These are phyloP conservation scores for Motacilla alba DNA, from an alignment of 2,113 vertebrate species.

Conservation along the genomic window DNA sequence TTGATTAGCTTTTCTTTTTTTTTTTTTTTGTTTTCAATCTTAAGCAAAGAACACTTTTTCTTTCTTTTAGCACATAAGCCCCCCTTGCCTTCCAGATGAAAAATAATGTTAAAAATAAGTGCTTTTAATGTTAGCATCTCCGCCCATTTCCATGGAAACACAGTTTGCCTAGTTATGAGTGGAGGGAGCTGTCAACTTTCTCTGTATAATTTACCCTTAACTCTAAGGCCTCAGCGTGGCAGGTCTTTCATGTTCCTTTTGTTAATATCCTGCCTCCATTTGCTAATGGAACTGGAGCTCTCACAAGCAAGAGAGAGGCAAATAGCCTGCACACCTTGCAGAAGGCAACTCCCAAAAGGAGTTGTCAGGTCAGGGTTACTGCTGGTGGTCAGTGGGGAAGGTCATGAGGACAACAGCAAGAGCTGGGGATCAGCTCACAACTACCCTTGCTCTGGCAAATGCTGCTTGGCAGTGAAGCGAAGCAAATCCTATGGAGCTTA, in stretches of 20 bases:
- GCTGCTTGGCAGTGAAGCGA: not conserved
- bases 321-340: not conserved
- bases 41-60: not conserved
- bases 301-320: not conserved
- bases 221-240: not conserved
- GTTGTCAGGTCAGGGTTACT: not conserved
- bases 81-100: not conserved
- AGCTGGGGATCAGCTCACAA: not conserved
- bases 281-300: not conserved
- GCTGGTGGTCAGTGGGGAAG: not conserved
- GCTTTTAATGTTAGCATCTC: not conserved
- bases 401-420: not conserved
- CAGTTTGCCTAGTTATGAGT: not conserved
- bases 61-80: not conserved
- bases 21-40: not conserved
- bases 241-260: not conserved
- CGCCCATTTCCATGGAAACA: not conserved
- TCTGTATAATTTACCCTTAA: not conserved
- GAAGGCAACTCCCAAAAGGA: not conserved
- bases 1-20: not conserved
- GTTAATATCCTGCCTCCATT: not conserved
- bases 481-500: not conserved
- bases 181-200: not conserved
- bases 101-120: not conserved
- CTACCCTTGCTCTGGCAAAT: not conserved